Evolutionary conservation across 2,888 invertebrate species (phyloP).

Genomic region (Hypercompe scribonia): DNA sequence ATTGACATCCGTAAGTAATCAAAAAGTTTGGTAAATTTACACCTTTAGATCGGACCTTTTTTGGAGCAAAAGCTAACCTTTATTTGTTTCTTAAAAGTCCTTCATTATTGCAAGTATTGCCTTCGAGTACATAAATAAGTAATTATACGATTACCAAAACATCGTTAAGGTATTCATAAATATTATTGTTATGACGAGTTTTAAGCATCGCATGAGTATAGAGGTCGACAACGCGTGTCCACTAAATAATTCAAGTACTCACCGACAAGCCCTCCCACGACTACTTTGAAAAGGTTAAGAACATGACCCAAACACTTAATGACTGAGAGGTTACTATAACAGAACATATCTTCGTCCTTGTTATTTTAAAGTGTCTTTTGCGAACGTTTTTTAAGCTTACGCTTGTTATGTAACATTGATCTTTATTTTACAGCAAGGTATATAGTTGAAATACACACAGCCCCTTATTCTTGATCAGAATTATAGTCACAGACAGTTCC

Average conservation of each 20-base stretch:
- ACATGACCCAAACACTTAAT: constrained; percentile 59
- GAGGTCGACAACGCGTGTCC: constrained; percentile 56
- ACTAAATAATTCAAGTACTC: constrained; percentile 76
- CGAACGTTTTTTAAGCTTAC: neutral
- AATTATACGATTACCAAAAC: constrained; percentile 15
- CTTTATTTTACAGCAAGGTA: neutral
- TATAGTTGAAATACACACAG: neutral
- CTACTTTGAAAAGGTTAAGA: constrained; percentile 73
- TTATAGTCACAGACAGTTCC: too few species aligned
- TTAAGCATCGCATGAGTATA: constrained; percentile 61
- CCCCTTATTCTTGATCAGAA: neutral
- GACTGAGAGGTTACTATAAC: constrained; percentile 54
- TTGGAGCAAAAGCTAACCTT: neutral
- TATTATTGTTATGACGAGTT: constrained; percentile 53
- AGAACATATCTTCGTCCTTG: constrained; percentile 44
- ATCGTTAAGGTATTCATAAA: constrained; percentile 43
- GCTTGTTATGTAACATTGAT: neutral
- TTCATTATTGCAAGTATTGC: neutral
- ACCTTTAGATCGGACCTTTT: neutral
- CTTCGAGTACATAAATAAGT: neutral
- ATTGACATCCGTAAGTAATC: neutral
- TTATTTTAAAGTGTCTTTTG: neutral
- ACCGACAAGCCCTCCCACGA: constrained; percentile 66
- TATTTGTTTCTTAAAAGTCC: neutral
- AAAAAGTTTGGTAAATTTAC: neutral